Evolutionary conservation across 2,888 invertebrate genomes (phyloP), one percentile per base, ranked within the genome.

Genomic region (Agonopterix alstromeriana): DNA sequence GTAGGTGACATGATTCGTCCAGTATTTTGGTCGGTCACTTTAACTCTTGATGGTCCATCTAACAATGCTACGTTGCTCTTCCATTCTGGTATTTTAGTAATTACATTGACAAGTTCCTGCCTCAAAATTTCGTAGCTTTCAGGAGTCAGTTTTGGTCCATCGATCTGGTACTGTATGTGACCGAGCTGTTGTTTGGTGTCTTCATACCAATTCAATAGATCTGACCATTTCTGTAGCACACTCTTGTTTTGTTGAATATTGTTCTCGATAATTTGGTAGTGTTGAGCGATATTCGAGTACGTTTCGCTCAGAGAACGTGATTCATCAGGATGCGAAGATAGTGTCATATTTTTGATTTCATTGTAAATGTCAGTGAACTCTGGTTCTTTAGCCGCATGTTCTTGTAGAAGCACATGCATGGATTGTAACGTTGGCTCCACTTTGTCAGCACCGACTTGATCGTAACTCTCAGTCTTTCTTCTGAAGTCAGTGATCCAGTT

Each of bases 371-470:
- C 91, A 54, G 93, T 91, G 57, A 97, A 95, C 43, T 91, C 90
- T 0, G 94, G 92, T 61, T 94, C 94, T 65, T 96, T 95, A 43
- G 96, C 95, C 1, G 94, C 93, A 70, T 96, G 95, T 66, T 98
- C 97, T 76, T 95, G 95, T 48, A 95, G 85, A 17, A 97, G 84
- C 0, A 93, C 92, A 72, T 97, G 95, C 58, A 96, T 92, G 0
- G 93, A 92, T 67, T 96, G 94, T 9, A 97, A 78, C 36, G 93
- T 92, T 0, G 92, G 90, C 63, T 96, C 95, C 0, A 97, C 94
- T 71, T 94, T 94, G 64, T 96, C 95, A 0, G 94, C 91, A 57
- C 92, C 92, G 0, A 98, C 92, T 72, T 95, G 95, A 69, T 95
- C 95, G 48, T 95, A 93, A 63, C 94, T 93, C 43, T 92, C 92